These are phyloP conservation scores for Galbula dea DNA, from an alignment of 2,113 vertebrate genomes.

Conservation along the genomic window DNA sequence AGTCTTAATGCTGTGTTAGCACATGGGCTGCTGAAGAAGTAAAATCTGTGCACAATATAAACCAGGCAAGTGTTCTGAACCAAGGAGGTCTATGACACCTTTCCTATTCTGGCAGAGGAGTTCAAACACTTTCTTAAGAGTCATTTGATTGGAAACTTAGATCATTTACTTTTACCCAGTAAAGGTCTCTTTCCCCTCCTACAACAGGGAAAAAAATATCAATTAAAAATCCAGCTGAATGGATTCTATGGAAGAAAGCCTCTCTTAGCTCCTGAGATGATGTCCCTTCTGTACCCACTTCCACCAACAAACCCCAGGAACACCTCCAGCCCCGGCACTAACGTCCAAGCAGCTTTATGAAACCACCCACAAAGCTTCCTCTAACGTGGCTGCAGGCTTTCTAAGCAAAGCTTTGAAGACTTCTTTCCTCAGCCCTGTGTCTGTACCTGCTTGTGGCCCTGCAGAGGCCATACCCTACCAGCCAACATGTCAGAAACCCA, in stretches of 20 bases:
- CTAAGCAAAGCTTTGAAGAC: background rate
- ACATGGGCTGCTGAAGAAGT: background rate
- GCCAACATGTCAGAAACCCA: background rate
- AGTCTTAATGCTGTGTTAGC: background rate
- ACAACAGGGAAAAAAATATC: background rate
- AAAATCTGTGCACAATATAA: background rate
- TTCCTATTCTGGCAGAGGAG: background rate
- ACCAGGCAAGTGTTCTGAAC: background rate
- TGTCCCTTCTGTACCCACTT: background rate
- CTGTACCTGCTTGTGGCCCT: background rate
- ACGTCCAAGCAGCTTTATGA: rapidly evolving
- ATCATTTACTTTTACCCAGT: background rate
- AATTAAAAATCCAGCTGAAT: background rate
- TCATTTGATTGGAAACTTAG: background rate
- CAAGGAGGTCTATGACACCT: background rate
- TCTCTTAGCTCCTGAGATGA: background rate
- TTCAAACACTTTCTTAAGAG: background rate
- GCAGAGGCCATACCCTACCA: background rate
- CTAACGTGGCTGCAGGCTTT: rapidly evolving
- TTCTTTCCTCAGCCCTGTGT: background rate
- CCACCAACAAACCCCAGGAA: background rate
- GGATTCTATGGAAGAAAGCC: background rate
- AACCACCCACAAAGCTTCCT: background rate
- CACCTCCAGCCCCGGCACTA: rapidly evolving
- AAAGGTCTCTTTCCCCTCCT: background rate